phyloP scores from a whole-genome alignment of 2,797 vertebrate genomes.

The Crenuchus spilurus region DNA sequence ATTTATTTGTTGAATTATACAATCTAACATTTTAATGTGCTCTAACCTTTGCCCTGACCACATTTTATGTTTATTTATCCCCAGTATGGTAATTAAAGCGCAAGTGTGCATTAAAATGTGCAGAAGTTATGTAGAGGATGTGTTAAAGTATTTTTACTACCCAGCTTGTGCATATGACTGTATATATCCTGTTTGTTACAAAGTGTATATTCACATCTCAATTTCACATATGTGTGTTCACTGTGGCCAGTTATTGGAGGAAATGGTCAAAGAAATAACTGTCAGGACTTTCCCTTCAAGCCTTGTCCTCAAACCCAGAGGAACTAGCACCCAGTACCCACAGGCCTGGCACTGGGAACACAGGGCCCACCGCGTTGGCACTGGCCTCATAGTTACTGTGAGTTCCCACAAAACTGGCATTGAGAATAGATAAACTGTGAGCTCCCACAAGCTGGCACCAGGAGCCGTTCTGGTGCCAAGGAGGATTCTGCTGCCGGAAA shows the following conservation, averaged over 20 bases:
- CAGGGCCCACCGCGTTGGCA: slow-evolving; percentile 10
- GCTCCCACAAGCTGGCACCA: slow-evolving; percentile 25
- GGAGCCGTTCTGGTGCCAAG: slow-evolving; percentile 14
- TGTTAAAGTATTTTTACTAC: no score
- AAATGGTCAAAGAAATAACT: background rate
- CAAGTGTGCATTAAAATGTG: no score
- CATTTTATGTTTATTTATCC: no score
- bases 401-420: slow-evolving; percentile 21
- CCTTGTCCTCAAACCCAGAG: background rate
- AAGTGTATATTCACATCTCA: background rate
- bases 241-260: background rate
- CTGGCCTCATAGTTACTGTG: background rate
- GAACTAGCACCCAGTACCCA: background rate
- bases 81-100: no score
- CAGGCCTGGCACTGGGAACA: slow-evolving; percentile 7
- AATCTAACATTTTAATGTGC: no score
- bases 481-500: slow-evolving; percentile 15
- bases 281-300: background rate
- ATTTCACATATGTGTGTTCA: background rate
- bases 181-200: background rate
- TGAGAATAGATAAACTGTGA: slow-evolving; percentile 29
- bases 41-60: no score
- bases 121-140: no score
- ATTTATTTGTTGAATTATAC: no score
- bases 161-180: no score